A percentile compares a stretch with the other conserved stretches of the same genome.
phyloP scores from a whole-genome alignment of 2,797 vertebrate genomes.

The Rhadinocentrus ornatus region DNA sequence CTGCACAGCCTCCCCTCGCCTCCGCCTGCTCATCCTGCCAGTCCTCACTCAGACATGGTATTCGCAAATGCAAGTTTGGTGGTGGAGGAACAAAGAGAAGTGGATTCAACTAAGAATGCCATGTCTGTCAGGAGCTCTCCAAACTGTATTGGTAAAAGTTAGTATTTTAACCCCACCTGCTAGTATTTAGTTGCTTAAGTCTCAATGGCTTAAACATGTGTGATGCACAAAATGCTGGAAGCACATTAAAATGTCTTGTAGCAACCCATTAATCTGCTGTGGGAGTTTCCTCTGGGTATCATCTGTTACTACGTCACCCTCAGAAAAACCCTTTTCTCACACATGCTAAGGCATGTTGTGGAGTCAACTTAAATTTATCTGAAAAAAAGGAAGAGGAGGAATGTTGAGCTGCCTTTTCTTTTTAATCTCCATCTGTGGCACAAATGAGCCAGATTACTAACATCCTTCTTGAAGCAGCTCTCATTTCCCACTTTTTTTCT shows the following conservation, averaged over 20 bases:
- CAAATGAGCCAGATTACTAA: constrained; percentile 77
- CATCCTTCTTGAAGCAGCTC: constrained; percentile 58
- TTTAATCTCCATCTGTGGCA: constrained; percentile 78
- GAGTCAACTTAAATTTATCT: constrained; percentile 67
- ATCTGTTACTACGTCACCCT: constrained; percentile 49
- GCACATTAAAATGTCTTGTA: constrained; percentile 33
- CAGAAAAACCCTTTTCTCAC: constrained; percentile 53
- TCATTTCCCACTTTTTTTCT: constrained; percentile 14
- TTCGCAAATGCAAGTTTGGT: constrained; percentile 56
- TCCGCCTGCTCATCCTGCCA: constrained; percentile 57
- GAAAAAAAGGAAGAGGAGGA: constrained; percentile 59
- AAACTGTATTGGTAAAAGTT: constrained; percentile 29
- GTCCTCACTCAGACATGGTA: constrained; percentile 45
- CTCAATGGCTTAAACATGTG: constrained; percentile 14
- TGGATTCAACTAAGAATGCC: constrained; percentile 39
- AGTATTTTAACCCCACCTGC: constrained; percentile 37
- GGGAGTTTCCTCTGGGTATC: constrained; percentile 60
- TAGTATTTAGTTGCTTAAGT: constrained; percentile 21
- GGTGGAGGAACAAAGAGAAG: constrained; percentile 63
- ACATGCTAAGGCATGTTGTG: constrained; percentile 63
- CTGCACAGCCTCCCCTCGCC: constrained; percentile 47
- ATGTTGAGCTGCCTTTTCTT: constrained; percentile 58
- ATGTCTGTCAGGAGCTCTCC: constrained; percentile 34
- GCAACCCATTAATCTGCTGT: constrained; percentile 38
- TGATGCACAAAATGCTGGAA: constrained; percentile 21